Evolutionary conservation across 92 coral and sea anemone genomes (phyloP), one percentile per base, ranked within the genome.

Genomic region (Paramuricea clavata): DNA sequence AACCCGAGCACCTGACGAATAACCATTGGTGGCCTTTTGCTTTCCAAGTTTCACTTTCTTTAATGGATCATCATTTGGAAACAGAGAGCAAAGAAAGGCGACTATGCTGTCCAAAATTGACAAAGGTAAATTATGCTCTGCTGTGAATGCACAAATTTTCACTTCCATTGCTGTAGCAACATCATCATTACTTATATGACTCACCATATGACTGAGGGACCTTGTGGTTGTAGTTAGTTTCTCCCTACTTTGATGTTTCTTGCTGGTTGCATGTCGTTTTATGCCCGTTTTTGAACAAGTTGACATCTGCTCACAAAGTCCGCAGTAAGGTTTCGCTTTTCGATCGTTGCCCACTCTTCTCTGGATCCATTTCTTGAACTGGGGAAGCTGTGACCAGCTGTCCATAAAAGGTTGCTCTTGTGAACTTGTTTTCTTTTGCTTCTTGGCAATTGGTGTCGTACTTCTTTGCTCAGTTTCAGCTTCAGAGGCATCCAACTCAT

Each of bases 41-140:
- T 65, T 56, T 28, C 72, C 72, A 65, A 65, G 72, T 65, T 65
- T 65, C 7, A 65, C 72, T 65, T 65, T 65, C 72, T 65, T 65
- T 19, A 65, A 65, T 1, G 34, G 3, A 31, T 0, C 70, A 62
- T 62, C 70, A 31, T 62, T 62, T 62, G 70, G 70, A 62, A 62
- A 62, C 70, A 62, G 25, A 26, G 70, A 62, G 19, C 3, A 62
- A 31, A 62, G 70, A 62, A 62, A 30, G 1, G 15, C 27, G 21
- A 62, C 70, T 2, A 62, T 31, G 8, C 39, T 62, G 35, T 62
- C 70, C 39, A 35, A 62, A 27, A 26, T 62, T 62, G 61, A 52
- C 61, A 52, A 52, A 12, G 61, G 61, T 52, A 52, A 52, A 52
- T 52, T 52, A 52, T 52, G 61, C 61, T 52, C 61, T 52, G 61